Evolutionary conservation across 1,140 invertebrate genomes (phyloP).

Genomic region (Penaeus japonicus): DNA sequence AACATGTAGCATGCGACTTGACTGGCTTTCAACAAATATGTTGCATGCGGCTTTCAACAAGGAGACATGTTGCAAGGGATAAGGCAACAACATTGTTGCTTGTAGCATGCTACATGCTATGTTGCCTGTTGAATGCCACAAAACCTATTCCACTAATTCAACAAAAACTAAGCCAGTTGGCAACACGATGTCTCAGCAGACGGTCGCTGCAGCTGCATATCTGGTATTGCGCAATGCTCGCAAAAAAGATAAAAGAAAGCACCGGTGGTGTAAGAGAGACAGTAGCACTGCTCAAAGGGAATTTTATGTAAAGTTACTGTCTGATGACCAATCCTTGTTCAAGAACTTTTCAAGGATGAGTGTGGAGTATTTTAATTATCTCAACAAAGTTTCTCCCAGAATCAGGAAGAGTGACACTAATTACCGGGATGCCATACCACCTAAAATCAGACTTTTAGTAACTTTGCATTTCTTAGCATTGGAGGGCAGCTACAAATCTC

Average conservation of each 20-base stretch:
- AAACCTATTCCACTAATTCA: background rate
- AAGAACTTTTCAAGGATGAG: no score
- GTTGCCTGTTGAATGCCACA: background rate
- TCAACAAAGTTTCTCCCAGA: background rate
- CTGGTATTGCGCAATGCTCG: no score
- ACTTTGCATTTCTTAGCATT: constrained; percentile 32
- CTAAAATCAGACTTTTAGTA: constrained; percentile 34
- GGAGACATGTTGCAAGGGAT: background rate
- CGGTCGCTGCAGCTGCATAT: no score
- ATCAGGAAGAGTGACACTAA: constrained; percentile 21
- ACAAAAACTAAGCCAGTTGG: background rate
- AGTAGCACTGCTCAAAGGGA: no score
- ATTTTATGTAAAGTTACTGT: no score
- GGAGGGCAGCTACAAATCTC: constrained; percentile 2
- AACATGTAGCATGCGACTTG: background rate
- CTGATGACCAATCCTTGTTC: no score
- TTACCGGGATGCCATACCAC: constrained; percentile 33
- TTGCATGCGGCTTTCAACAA: no score
- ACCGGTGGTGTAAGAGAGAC: no score
- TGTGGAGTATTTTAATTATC: background rate
- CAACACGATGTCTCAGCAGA: no score
- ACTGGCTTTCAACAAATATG: no score
- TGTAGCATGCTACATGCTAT: background rate
- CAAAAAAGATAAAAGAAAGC: no score
- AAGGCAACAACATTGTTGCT: background rate